phyloP scores from a whole-genome alignment of 2,888 invertebrate genomes.

The Stenoptilia bipunctidactyla region DNA sequence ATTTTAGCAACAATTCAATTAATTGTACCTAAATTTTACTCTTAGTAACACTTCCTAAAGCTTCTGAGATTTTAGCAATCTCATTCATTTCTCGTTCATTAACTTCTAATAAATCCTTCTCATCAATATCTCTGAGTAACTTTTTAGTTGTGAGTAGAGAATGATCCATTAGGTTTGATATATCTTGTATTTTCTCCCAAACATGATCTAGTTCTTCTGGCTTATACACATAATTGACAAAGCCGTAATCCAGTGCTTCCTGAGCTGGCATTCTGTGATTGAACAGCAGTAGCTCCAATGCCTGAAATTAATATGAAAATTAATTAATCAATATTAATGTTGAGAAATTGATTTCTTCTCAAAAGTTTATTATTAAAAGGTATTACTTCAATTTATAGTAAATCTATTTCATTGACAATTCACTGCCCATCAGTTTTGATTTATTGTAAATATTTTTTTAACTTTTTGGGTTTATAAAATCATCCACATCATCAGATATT shows the following conservation, averaged over 20 bases:
- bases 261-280: slow-evolving; percentile 82
- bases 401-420: no score
- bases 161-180: slow-evolving; percentile 62
- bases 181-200: slow-evolving; percentile 68
- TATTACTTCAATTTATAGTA: no score
- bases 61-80: slow-evolving; percentile 66
- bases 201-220: slow-evolving; percentile 70
- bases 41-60: slow-evolving; percentile 32
- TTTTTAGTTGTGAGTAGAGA: slow-evolving; percentile 79
- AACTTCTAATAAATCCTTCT: slow-evolving; percentile 73
- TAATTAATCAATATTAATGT: no score
- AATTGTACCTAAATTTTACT: background rate
- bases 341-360: no score
- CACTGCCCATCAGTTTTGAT: no score
- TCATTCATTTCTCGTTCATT: slow-evolving; percentile 78
- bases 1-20: no score
- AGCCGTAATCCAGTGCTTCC: slow-evolving; percentile 83
- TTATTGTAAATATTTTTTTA: no score
- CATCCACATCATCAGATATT: no score
- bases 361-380: no score
- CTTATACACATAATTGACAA: slow-evolving; percentile 85
- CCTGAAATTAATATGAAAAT: no score
- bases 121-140: slow-evolving; percentile 73
- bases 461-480: no score
- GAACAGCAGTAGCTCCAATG: slow-evolving; percentile 74